phyloP scores from a whole-genome alignment of 2,113 vertebrate genomes.

The Tupaia tana region DNA sequence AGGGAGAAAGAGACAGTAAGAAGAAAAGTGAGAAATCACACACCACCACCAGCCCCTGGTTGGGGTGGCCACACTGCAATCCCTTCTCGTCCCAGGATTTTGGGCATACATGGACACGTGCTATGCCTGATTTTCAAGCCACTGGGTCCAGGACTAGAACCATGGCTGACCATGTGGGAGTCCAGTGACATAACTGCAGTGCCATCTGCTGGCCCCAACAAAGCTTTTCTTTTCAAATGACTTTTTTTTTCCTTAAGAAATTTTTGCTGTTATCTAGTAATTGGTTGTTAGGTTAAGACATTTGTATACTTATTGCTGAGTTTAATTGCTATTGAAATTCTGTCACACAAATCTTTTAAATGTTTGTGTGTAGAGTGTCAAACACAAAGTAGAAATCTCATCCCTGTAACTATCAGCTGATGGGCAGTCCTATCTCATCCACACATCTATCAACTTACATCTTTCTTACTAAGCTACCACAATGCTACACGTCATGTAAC shows the following conservation, averaged over 20 bases:
- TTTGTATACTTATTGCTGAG: background rate
- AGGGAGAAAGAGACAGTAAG: too few species aligned
- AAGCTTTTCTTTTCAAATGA: conserved; percentile 38
- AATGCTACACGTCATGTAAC: background rate
- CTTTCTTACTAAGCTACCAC: background rate
- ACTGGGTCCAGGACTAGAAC: too few species aligned
- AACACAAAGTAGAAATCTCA: conserved; percentile 11
- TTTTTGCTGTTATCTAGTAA: background rate
- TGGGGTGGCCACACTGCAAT: too few species aligned
- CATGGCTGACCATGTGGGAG: too few species aligned
- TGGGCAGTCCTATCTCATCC: background rate
- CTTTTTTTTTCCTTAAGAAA: background rate
- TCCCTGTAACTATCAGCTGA: background rate
- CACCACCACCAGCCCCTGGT: too few species aligned
- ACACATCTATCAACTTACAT: background rate
- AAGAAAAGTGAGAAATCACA: too few species aligned
- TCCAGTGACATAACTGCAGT: too few species aligned
- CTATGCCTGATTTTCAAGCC: too few species aligned
- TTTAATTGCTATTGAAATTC: conserved; percentile 54
- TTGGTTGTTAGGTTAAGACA: conserved; percentile 26
- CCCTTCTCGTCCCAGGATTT: too few species aligned
- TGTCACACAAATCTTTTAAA: background rate
- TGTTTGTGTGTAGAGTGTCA: conserved; percentile 52
- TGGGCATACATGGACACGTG: too few species aligned
- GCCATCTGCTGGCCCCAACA: background rate